Percentiles rank a stretch among this genome's conserved stretches.
Conservation (phyloP, 2,888 invertebrate species). For the Callinectes sapidus region DNA sequence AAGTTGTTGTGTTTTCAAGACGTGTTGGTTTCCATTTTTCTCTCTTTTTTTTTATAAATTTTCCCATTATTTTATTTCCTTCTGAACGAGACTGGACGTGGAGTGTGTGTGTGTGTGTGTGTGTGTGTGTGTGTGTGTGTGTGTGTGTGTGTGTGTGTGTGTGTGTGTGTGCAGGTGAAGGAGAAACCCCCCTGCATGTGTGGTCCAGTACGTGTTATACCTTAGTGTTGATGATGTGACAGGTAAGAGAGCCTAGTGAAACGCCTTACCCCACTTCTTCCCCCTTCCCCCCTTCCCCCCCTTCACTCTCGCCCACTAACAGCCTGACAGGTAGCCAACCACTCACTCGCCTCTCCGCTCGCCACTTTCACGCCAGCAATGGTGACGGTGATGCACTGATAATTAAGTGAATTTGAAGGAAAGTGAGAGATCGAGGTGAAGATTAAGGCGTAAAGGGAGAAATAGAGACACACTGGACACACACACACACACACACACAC, state of each 20-base stretch:
- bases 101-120: not conserved
- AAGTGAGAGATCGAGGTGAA: not conserved
- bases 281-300: too few relatives aligned
- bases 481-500: constrained; percentile 6
- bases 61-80: not conserved
- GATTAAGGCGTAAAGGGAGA: not conserved
- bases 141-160: constrained; percentile 26
- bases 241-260: not conserved
- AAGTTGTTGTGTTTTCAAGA: not conserved
- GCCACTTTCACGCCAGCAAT: not conserved
- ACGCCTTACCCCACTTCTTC: too few relatives aligned
- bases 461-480: not conserved
- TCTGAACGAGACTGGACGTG: not conserved
- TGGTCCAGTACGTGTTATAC: not conserved
- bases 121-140: constrained; percentile 35
- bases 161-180: constrained; percentile 24
- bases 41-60: not conserved
- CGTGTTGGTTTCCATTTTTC: not conserved
- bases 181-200: not conserved
- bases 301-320: too few relatives aligned
- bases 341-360: not conserved
- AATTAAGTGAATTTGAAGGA: not conserved
- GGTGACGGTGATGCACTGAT: not conserved
- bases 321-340: too few relatives aligned
- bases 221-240: not conserved